A percentile compares a stretch with the other conserved stretches of the same genome.
Conservation (phyloP, 2,113 vertebrate genomes). For the Pterocles gutturalis region DNA sequence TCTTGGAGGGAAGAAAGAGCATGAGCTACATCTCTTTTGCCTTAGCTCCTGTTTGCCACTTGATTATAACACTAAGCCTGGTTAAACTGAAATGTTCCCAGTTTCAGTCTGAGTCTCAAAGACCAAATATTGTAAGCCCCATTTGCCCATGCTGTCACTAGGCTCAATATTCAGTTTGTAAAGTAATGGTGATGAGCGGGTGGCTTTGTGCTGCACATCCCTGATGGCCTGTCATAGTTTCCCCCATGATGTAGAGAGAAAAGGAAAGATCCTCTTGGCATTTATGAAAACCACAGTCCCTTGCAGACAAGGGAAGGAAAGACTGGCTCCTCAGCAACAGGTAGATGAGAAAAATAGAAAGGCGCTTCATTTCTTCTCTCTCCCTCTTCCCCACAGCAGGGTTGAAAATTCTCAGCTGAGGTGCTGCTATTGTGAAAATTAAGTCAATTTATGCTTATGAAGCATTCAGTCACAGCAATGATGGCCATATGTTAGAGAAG, state of each 20-base stretch:
- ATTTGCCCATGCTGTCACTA: background rate
- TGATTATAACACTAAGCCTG: background rate
- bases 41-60: background rate
- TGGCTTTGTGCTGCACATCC: background rate
- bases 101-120: background rate
- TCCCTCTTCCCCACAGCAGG: background rate
- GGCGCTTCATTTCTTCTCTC: background rate
- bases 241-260: accelerated
- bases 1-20: background rate
- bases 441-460: background rate
- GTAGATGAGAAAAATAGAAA: background rate
- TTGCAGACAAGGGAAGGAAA: background rate
- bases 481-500: background rate
- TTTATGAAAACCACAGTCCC: background rate
- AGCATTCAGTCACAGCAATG: background rate
- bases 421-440: background rate
- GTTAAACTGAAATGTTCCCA: background rate
- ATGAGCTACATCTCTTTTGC: background rate
- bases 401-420: background rate
- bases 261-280: background rate
- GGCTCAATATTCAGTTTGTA: background rate
- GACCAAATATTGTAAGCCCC: background rate
- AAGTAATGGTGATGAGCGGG: background rate
- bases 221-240: background rate
- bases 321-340: background rate